Percentiles rank a stretch among this genome's conserved stretches.
These are phyloP conservation scores for Pogoniulus pusillus DNA, from an alignment of 2,797 vertebrate genomes.

Conservation along the genomic window DNA sequence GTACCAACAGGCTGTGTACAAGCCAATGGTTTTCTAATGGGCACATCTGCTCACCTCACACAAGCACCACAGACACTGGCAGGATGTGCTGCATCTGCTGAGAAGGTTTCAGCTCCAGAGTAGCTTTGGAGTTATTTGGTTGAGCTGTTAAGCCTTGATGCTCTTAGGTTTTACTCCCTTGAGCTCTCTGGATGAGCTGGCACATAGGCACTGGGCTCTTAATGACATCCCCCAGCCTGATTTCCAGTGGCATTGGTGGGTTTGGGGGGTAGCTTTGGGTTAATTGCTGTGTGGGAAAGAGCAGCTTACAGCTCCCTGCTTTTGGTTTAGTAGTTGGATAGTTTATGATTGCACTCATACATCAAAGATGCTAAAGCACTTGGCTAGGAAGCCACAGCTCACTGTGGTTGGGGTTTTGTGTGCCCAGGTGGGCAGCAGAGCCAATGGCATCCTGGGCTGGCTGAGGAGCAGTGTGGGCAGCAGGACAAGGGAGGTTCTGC, in stretches of 20 bases:
- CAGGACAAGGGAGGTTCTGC: no score
- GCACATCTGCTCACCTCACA: slow-evolving; percentile 27
- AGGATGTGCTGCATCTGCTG: neutral
- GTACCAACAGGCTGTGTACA: neutral
- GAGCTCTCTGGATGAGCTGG: neutral
- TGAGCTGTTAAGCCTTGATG: neutral
- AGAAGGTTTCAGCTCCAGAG: slow-evolving; percentile 14
- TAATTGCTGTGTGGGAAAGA: neutral
- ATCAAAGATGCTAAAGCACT: neutral
- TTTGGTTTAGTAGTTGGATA: neutral
- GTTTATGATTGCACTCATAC: neutral
- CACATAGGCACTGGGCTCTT: neutral
- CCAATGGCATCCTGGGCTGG: no score
- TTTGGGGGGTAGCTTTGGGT: neutral
- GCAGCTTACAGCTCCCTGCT: neutral
- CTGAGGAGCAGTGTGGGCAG: no score
- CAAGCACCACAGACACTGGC: slow-evolving; percentile 3
- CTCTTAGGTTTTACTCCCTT: neutral
- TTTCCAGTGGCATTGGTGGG: neutral
- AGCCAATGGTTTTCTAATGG: slow-evolving; percentile 52
- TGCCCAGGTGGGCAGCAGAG: no score
- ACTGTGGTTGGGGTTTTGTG: neutral
- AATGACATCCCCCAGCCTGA: neutral
- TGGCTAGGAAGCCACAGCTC: neutral
- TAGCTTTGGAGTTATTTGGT: neutral